phyloP scores from a whole-genome alignment of 2,888 invertebrate genomes.

The Nematopogon swammerdamellus region DNA sequence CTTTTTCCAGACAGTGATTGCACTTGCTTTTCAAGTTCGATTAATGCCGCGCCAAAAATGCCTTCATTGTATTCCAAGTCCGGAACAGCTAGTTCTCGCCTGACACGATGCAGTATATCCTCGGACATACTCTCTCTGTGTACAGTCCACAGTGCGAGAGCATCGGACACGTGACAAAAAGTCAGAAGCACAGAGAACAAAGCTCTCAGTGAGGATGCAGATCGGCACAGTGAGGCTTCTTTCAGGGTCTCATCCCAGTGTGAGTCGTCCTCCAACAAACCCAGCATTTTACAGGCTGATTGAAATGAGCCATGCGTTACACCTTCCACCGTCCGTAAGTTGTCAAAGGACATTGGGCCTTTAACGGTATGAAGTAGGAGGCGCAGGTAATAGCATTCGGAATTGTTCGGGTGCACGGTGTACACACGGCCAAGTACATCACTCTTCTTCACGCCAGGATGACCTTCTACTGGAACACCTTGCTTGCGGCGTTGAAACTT shows the following conservation, averaged over 20 bases:
- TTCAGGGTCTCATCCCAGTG: conserved; percentile 18
- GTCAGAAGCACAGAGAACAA: conserved; percentile 6
- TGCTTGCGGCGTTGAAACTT: background rate
- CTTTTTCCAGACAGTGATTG: conserved; percentile 3
- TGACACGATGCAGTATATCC: conserved; percentile 8
- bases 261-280: conserved; percentile 21
- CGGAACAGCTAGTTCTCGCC: background rate
- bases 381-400: conserved; percentile 3
- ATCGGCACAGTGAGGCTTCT: conserved; percentile 14
- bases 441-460: background rate
- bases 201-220: conserved; percentile 8
- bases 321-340: conserved; percentile 10
- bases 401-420: background rate
- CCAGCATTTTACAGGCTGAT: conserved; percentile 15
- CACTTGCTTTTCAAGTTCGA: conserved; percentile 3
- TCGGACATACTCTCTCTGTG: conserved; percentile 10
- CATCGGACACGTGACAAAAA: conserved; percentile 7
- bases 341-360: conserved; percentile 10
- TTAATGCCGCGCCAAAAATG: conserved; percentile 1
- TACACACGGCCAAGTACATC: background rate
- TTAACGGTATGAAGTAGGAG: conserved; percentile 9
- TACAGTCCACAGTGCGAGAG: conserved; percentile 4
- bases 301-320: conserved; percentile 13
- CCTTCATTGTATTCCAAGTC: background rate
- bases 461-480: background rate